Evolutionary conservation across 2,797 vertebrate genomes (phyloP), one percentile per base, ranked within the genome.

Genomic region (Tangara arthus): DNA sequence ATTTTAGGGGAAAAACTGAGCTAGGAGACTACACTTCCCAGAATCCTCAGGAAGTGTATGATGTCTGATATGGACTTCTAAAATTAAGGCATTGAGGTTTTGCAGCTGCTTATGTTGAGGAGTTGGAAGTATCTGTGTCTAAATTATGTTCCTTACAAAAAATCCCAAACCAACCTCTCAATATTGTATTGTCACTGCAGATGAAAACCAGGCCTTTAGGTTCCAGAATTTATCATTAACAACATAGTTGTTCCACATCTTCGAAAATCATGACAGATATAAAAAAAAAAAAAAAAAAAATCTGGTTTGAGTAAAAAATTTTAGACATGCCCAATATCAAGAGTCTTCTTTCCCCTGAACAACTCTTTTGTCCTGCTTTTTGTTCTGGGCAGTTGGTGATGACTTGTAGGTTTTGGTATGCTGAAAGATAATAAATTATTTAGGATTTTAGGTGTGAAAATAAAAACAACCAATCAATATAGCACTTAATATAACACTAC

Each of bases 21-120:
- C 30, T 78, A 27, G 75, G 32, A 87, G 73, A 92, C 89, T 78
- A 78, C 56, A 61, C 65, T 83, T 96, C 90, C 87, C 87, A 94
- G 76, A 91, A 90, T 93, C 86, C 90, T 57, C 44, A 53, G 30
- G 39, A 91, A 90, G 24, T 22, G 3, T 47, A 14, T 41, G 27
- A 70, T 68, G 16, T 24, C 60, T 61, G 55, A 28, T 28, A 35
- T 0, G 0, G 41, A 35, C 17, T 90, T 86, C 14, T 37, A 56
- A 94, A 94, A 60, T 15, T 47, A 21, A 84, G 73, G 18, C 12
- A 7, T 10, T 44, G 14, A 55, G 34, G 0, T 87, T 86, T 86
- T 70, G 15, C 41, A 86, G 8, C 53, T 66, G 32, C 41, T 68
- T 69, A 4, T 34, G 65, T 60, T 73, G 22, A 50, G 70, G 39